Base-by-base conservation (phyloP, 2,113 vertebrate genomes). In the Hippopotamus amphibius region DNA sequence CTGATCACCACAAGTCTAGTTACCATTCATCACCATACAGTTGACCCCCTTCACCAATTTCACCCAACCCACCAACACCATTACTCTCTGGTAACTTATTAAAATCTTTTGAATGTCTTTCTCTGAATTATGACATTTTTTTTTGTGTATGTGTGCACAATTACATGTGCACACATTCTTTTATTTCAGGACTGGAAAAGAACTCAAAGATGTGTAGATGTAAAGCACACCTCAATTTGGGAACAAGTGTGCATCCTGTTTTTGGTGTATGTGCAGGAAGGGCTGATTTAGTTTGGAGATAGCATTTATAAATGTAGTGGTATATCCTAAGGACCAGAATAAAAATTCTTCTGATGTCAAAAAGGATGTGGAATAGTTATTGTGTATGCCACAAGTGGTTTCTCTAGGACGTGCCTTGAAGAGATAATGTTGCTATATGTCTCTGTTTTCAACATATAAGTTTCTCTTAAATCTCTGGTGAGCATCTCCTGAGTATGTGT, bases 311-410 rank as follows among this genome's bases (percentile, higher is more conserved):
- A 72, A 22, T 33, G 15, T 5, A 85, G 28, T 46, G 2, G 1
- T 19, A 2, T 30, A 57, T 63, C 55, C 57, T 46, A 37, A 84
- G 19, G 22, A 90, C 11, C 4, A 2, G 43, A 79, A 72, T 65
- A 21, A 95, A 88, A 87, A 37, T 72, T 55, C 17, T 94, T 87
- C 28, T 93, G 14, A 41, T 65, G 83, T n/a, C 22, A 14, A 41
- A 76, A 90, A 61, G 24, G 33, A 21, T 65, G 43, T 41, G 28
- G 14, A 79, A 79, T 21, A 19, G 2, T 61, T 53, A 79, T 19
- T 15, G 87, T n/a, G 37, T 71, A 10, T 48, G 6, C n/a, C 21
- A 14, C 4, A 71, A 10, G 48, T 43, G 15, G 10, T 8, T 55
- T 86, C 46, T 55, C 59, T 55, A 26, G 43, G 12, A 68, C 63